Conservation (phyloP, 2,113 vertebrate genomes). For the Ictalurus furcatus region DNA sequence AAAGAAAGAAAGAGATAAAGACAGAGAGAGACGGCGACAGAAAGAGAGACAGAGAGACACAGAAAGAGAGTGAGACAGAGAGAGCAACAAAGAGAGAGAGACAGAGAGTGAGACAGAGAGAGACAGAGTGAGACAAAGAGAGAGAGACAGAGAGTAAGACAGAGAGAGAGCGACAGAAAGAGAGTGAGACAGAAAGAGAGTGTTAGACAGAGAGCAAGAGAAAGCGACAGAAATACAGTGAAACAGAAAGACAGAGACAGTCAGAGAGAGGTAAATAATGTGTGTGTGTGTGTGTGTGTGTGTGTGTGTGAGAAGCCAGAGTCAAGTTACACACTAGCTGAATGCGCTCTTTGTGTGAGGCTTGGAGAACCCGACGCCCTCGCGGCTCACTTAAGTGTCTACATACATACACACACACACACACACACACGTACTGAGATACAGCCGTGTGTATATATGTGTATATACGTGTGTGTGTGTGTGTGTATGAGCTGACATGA, state of each 20-base stretch:
- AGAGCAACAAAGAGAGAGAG: background rate
- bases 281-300: conserved; percentile 6
- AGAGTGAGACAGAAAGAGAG: background rate
- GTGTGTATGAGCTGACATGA: background rate
- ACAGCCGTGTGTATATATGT: background rate
- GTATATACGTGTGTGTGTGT: background rate
- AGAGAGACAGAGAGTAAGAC: background rate
- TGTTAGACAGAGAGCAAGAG: background rate
- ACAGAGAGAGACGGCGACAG: background rate
- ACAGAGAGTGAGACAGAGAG: background rate
- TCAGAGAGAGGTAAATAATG: conserved; percentile 6
- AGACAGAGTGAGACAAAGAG: background rate
- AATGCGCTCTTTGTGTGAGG: conserved; percentile 54
- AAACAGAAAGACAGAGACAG: background rate
- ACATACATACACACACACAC: conserved; percentile 32
- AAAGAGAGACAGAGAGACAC: background rate
- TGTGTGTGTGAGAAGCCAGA: conserved; percentile 12
- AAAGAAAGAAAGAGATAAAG: background rate
- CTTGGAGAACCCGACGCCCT: background rate
- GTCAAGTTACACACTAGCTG: conserved; percentile 46
- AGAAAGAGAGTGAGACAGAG: background rate
- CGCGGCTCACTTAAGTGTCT: conserved; percentile 19
- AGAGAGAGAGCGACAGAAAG: background rate
- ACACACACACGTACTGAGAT: background rate
- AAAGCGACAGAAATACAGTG: background rate